Evolutionary conservation across 1,140 invertebrate genomes (phyloP), one percentile per base, ranked within the genome.

Genomic region (Hypothenemus hampei): DNA sequence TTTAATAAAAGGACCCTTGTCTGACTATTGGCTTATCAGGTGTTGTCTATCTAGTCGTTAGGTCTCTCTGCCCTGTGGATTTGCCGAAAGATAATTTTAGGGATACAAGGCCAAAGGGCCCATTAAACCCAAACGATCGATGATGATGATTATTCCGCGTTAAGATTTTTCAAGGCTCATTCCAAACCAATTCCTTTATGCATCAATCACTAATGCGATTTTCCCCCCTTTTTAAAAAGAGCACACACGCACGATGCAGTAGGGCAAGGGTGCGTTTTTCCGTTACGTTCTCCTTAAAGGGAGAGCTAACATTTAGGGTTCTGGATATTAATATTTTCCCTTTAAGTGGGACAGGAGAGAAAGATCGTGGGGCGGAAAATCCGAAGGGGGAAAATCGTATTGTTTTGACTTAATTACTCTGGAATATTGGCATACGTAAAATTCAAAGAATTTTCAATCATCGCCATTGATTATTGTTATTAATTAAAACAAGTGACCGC

Each of bases 61-160:
- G 36, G 53, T 23, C 44, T 29, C n/a, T n/a, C 43, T 48, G 44
- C 53, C 44, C 44, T 56, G 53, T 56, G 53, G 53, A 56, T 56
- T 56, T 56, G 53, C 43, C 53, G 53, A 56, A 48, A 56, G 53
- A 56, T 56, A 56, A 56, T 56, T 56, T 56, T 48, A 48, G 53
- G 53, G 53, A 31, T 33, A 23, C 40, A 46, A 23, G 51, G 39
- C 36, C 36, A 51, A n/a, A 8, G 48, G 46, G 33, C 36, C 13
- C 13, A 10, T 13, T n/a, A n/a, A n/a, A n/a, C n/a, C n/a, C n/a
- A n/a, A n/a, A n/a, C n/a, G n/a, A n/a, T n/a, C n/a, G n/a, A n/a
- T n/a, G n/a, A n/a, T n/a, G n/a, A n/a, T n/a, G n/a, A n/a, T n/a
- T n/a, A n/a, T n/a, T n/a, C n/a, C n/a, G n/a, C n/a, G n/a, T n/a